Evolutionary conservation across 2,113 vertebrate genomes (phyloP).

Genomic region (Geococcyx californianus): DNA sequence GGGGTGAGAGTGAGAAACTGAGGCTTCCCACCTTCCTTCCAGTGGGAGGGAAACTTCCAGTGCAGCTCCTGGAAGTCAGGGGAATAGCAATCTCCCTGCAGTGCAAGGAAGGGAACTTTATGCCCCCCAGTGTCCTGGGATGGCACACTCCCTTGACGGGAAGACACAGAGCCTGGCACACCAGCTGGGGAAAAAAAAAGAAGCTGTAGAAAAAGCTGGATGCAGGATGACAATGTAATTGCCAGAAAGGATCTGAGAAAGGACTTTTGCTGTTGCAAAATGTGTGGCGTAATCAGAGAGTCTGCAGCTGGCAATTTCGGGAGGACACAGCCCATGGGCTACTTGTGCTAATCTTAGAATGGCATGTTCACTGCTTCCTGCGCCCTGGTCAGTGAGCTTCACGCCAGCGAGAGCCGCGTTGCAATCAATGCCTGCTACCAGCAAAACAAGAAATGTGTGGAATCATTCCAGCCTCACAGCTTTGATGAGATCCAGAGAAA

Average conservation of each 20-base stretch:
- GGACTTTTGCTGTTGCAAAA: background rate
- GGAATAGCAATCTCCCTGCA: background rate
- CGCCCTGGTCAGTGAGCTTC: background rate
- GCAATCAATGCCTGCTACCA: background rate
- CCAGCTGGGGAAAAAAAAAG: background rate
- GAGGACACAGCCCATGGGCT: constrained; percentile 30
- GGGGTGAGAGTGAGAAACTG: background rate
- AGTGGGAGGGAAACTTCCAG: background rate
- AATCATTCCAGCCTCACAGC: background rate
- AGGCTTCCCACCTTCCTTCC: background rate
- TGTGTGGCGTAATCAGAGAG: constrained; percentile 23
- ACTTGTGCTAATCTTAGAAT: constrained; percentile 77
- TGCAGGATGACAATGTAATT: background rate
- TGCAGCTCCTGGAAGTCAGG: background rate
- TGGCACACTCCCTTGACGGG: fast-evolving
- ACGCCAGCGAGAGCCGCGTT: fast-evolving
- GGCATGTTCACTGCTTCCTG: constrained; percentile 50
- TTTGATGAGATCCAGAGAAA: background rate
- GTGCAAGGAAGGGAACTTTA: background rate
- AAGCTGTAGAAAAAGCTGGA: background rate
- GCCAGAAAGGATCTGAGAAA: background rate
- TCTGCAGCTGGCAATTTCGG: constrained; percentile 51
- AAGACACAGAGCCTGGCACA: background rate
- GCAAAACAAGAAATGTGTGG: background rate
- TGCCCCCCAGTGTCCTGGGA: background rate